Conservation (phyloP, 2,888 invertebrate species). For the Pantelozetes paolii region DNA sequence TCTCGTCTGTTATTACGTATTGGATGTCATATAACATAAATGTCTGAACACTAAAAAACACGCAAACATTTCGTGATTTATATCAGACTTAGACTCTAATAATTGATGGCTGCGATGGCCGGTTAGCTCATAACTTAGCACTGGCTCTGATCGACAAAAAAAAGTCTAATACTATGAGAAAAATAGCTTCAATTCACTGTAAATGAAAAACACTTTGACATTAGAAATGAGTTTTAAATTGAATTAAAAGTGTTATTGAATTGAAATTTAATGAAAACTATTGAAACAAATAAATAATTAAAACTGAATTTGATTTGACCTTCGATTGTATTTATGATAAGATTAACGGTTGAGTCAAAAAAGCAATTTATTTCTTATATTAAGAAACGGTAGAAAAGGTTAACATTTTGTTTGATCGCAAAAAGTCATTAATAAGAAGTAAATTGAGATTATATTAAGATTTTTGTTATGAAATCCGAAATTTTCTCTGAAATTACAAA, state of each 20-base stretch:
- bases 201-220: too few species aligned
- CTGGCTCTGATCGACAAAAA: background rate
- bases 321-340: too few species aligned
- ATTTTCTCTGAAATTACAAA: conserved; percentile 21
- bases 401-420: background rate
- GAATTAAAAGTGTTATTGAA: too few species aligned
- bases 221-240: too few species aligned
- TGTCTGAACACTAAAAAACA: conserved; percentile 33
- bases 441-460: conserved; percentile 36
- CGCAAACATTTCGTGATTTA: conserved; percentile 36
- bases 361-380: conserved; percentile 17
- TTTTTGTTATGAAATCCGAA: conserved; percentile 34
- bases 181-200: too few species aligned
- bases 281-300: too few species aligned
- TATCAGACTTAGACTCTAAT: conserved; percentile 29
- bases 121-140: conserved; percentile 25
- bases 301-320: too few species aligned
- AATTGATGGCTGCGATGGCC: conserved; percentile 35
- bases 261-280: too few species aligned
- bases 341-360: background rate
- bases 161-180: too few species aligned
- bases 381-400: background rate
- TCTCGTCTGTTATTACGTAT: conserved; percentile 31
- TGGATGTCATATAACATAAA: conserved; percentile 37
- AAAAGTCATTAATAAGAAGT: conserved; percentile 30